Conservation (phyloP, 2,797 vertebrate species). For the Novumbra hubbsi region DNA sequence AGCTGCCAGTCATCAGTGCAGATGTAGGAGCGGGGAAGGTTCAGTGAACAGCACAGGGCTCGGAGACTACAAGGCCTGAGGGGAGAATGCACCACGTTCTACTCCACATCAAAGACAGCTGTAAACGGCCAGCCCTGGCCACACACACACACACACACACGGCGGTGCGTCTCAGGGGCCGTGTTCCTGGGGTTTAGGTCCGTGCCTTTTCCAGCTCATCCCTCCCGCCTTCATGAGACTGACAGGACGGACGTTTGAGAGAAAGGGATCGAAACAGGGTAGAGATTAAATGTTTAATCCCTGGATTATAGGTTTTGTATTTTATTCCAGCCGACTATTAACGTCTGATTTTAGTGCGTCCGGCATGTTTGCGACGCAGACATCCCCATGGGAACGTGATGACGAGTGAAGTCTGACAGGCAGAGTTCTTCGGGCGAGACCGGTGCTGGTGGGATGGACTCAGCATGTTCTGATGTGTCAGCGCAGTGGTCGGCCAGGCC, state of each 20-base stretch:
- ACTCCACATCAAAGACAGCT: background rate
- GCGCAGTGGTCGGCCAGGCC: slow-evolving; percentile 54
- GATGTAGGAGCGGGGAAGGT: background rate
- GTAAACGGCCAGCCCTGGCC: background rate
- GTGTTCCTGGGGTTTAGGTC: background rate
- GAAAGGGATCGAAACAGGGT: slow-evolving; percentile 47
- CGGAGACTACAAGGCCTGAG: background rate
- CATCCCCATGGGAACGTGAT: slow-evolving; percentile 4
- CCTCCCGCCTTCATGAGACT: slow-evolving; percentile 46
- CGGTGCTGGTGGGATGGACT: slow-evolving; percentile 61
- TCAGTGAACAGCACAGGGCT: background rate
- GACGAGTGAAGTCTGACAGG: background rate
- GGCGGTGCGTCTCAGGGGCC: background rate
- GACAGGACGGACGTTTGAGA: slow-evolving; percentile 57
- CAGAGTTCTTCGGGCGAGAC: slow-evolving; percentile 24
- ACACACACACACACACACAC: background rate
- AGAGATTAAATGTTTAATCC: slow-evolving; percentile 77
- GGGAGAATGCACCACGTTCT: background rate
- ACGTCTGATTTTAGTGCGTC: slow-evolving; percentile 9
- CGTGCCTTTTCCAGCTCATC: slow-evolving; percentile 7
- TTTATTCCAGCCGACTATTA: slow-evolving; percentile 57
- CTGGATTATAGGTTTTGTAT: slow-evolving; percentile 75
- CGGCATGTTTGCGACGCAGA: background rate
- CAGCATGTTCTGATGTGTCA: slow-evolving; percentile 63
- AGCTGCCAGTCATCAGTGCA: background rate